A percentile compares a stretch with the other conserved stretches of the same genome.
Conservation (phyloP, 2,113 vertebrate species). For the Reinhardtius hippoglossoides region DNA sequence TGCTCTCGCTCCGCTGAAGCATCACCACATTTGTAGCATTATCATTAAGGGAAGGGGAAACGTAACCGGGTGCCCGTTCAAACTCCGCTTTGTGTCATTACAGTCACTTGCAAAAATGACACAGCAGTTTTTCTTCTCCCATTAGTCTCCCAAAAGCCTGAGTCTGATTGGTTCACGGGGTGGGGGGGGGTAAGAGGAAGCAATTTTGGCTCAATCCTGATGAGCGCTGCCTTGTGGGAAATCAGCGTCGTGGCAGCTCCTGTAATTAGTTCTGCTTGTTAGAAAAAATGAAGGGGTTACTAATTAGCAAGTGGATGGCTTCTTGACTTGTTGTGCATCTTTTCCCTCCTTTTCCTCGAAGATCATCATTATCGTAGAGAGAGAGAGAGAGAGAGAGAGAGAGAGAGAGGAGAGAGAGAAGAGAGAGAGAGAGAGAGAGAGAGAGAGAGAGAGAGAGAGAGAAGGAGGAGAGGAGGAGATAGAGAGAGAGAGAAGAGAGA, state of each 20-base stretch:
- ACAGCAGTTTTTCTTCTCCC: slow-evolving; percentile 54
- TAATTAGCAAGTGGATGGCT: slow-evolving; percentile 83
- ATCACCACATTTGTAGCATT: background rate
- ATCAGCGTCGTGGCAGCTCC: slow-evolving; percentile 80
- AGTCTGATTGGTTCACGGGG: slow-evolving; percentile 60
- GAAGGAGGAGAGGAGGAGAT: too few species aligned
- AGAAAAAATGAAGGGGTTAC: slow-evolving; percentile 82
- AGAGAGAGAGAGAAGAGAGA: background rate
- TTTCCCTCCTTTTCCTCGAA: slow-evolving; percentile 66
- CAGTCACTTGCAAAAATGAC: slow-evolving; percentile 57
- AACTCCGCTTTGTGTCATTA: slow-evolving; percentile 29
- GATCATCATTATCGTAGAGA: slow-evolving; percentile 71
- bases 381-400: background rate
- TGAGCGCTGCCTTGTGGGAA: slow-evolving; percentile 78
- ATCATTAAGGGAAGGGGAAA: background rate
- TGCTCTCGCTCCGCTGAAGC: too few species aligned
- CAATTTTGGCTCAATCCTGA: slow-evolving; percentile 68
- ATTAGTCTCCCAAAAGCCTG: slow-evolving; percentile 50
- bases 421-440: background rate
- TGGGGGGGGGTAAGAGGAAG: slow-evolving; percentile 46
- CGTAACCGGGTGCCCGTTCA: slow-evolving; percentile 11
- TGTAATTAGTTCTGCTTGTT: slow-evolving; percentile 86
- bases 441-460: background rate
- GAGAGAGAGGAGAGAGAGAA: slow-evolving; percentile 1
- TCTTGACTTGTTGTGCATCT: slow-evolving; percentile 79